These are phyloP conservation scores for Aquatica leii DNA, from an alignment of 2,888 invertebrate species.

Conservation along the genomic window DNA sequence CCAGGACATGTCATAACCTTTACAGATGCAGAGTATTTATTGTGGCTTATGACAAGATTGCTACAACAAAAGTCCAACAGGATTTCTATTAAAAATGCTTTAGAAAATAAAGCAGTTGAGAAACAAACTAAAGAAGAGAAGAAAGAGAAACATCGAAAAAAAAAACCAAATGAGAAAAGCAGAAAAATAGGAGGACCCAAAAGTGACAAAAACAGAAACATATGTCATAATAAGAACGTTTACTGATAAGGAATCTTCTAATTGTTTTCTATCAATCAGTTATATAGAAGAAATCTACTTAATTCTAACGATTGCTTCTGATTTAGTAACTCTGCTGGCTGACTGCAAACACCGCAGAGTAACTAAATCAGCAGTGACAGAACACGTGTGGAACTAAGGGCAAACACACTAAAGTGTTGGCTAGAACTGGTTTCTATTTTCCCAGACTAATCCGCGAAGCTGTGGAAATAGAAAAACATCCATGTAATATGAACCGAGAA, in stretches of 20 bases:
- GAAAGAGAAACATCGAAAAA: background rate
- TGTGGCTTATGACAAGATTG: background rate
- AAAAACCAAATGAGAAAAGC: background rate
- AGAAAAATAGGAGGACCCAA: background rate
- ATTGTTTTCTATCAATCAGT: background rate
- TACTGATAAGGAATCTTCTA: background rate
- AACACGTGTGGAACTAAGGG: too few species aligned
- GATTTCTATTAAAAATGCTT: background rate
- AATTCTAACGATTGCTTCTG: too few species aligned
- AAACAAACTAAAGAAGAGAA: background rate
- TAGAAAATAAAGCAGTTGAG: too few species aligned
- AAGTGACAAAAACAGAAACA: background rate
- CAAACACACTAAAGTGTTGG: too few species aligned
- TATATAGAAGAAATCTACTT: background rate
- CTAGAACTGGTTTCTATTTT: too few species aligned
- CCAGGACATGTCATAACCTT: background rate
- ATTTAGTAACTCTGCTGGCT: too few species aligned
- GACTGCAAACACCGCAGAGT: too few species aligned
- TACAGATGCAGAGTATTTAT: background rate
- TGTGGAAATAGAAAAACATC: too few species aligned
- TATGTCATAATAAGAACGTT: background rate
- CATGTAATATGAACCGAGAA: too few species aligned
- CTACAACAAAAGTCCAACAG: too few species aligned
- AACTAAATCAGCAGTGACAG: too few species aligned
- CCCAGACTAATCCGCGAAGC: too few species aligned